Evolutionary conservation across 2,888 invertebrate genomes (phyloP).

Genomic region (Ariolimax columbianus): DNA sequence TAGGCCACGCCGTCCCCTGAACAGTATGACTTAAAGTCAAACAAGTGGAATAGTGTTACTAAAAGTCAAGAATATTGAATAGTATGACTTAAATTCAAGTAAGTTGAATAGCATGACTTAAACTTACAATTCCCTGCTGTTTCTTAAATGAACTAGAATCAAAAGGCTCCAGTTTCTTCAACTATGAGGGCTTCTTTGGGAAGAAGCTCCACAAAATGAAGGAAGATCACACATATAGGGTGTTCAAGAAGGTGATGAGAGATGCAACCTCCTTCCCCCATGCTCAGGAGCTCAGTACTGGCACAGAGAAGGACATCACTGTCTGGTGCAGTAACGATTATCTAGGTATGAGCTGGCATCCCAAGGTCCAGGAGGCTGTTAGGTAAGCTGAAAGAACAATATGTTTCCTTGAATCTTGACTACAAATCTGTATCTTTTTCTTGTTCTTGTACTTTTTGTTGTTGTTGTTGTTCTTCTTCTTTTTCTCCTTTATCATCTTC

Average conservation of each 20-base stretch:
- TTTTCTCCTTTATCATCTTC: background rate
- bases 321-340: slow-evolving; percentile 99
- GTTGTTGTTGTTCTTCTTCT: background rate
- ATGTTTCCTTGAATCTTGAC: no score
- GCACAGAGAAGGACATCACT: slow-evolving; percentile 90
- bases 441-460: background rate
- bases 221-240: slow-evolving; percentile 94
- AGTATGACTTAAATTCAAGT: no score
- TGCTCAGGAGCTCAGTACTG: slow-evolving; percentile 88
- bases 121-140: no score
- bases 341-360: slow-evolving; percentile 95
- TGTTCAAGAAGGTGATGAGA: slow-evolving; percentile 96
- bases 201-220: slow-evolving; percentile 94
- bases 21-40: no score
- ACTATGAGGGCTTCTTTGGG: slow-evolving; percentile 92
- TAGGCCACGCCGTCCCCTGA: no score
- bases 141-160: no score
- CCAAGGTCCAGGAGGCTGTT: slow-evolving; percentile 86
- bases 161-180: slow-evolving; percentile 61
- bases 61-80: no score
- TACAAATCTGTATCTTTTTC: no score
- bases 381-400: no score
- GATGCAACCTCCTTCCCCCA: slow-evolving; percentile 91
- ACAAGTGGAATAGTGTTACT: no score
- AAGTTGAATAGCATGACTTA: no score